These are phyloP conservation scores for Drosophila pectinifera DNA, from an alignment of 1,140 invertebrate species.

Conservation along the genomic window DNA sequence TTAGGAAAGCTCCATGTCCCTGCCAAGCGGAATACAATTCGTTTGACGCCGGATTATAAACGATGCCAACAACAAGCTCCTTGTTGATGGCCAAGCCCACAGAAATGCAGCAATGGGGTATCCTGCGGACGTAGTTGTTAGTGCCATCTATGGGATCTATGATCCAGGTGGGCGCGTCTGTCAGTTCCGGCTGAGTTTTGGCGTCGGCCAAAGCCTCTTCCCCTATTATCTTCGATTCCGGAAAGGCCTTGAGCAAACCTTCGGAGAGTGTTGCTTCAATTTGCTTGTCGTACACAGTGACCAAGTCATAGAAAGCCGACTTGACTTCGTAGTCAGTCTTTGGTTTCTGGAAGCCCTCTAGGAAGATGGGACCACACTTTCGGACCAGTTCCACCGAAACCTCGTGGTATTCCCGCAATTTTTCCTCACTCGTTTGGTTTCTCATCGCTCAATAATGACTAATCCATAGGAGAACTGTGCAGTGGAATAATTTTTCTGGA, in stretches of 20 bases:
- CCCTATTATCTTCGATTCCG: constrained; percentile 92
- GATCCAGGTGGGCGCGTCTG: constrained; percentile 94
- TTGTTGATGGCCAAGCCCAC: constrained; percentile 89
- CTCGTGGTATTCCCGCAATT: constrained; percentile 67
- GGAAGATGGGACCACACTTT: constrained; percentile 71
- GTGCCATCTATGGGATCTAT: constrained; percentile 93
- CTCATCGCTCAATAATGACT: constrained; percentile 32
- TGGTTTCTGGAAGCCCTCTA: constrained; percentile 86
- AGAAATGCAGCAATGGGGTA: constrained; percentile 89
- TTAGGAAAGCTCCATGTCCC: constrained; percentile 91
- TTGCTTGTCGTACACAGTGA: constrained; percentile 90
- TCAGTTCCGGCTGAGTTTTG: constrained; percentile 87
- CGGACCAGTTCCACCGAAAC: constrained; percentile 66
- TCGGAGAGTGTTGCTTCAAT: constrained; percentile 89
- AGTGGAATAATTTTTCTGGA: too few species aligned
- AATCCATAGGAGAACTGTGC: too few species aligned
- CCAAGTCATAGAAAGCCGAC: constrained; percentile 88
- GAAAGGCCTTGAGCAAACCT: constrained; percentile 87
- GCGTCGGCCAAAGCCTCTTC: constrained; percentile 89
- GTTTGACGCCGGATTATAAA: constrained; percentile 91
- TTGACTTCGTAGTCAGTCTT: constrained; percentile 87
- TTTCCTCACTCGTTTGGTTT: constrained; percentile 15
- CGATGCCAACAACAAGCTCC: constrained; percentile 88
- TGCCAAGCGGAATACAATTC: constrained; percentile 90
- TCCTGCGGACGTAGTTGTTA: constrained; percentile 89